A percentile compares a stretch with the other conserved stretches of the same genome.
phyloP scores from a whole-genome alignment of 1,140 invertebrate species.

The Coptotermes formosanus region DNA sequence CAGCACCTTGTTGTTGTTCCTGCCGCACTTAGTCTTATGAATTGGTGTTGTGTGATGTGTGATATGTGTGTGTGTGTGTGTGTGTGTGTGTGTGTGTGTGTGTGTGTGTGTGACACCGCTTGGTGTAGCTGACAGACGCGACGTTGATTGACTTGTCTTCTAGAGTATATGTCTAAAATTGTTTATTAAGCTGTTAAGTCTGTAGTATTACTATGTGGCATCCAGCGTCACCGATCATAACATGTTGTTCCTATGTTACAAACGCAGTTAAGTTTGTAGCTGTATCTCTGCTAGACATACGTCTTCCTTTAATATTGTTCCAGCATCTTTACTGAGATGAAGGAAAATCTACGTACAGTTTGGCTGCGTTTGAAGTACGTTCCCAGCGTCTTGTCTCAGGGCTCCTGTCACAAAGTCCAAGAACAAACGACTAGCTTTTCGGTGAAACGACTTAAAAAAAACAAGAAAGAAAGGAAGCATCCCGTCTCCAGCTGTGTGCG shows the following conservation, averaged over 20 bases:
- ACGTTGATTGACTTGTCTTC: conserved; percentile 7
- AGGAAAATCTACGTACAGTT: neutral
- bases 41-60: neutral
- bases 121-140: neutral
- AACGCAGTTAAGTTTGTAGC: neutral
- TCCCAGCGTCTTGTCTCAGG: neutral
- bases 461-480: neutral
- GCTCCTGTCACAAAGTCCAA: neutral
- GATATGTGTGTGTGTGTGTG: neutral
- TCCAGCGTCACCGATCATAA: neutral
- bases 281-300: neutral
- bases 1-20: neutral
- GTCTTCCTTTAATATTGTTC: too few relatives aligned
- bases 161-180: neutral
- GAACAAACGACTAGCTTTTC: neutral
- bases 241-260: neutral
- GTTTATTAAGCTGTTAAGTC: neutral
- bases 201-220: neutral
- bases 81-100: neutral
- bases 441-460: neutral
- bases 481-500: neutral
- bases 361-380: neutral
- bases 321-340: neutral
- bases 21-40: neutral
- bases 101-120: neutral